phyloP scores from a whole-genome alignment of 2,888 invertebrate genomes.

The Drosophila quasianomalipes region DNA sequence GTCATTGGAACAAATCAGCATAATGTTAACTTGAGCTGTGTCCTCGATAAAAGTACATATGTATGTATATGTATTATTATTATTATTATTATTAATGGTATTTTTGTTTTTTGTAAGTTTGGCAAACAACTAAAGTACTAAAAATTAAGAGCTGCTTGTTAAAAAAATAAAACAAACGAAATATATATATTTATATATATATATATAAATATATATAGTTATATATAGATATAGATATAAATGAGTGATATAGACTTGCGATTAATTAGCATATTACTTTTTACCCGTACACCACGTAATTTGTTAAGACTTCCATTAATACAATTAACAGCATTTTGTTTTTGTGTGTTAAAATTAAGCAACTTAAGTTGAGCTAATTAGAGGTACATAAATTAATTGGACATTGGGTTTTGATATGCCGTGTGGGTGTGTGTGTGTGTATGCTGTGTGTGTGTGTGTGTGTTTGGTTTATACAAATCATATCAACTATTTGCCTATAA shows the following conservation, averaged over 20 bases:
- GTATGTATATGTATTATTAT: slow-evolving; percentile 15
- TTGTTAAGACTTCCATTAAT: slow-evolving; percentile 62
- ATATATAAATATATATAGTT: not conserved
- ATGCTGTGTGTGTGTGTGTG: slow-evolving; percentile 39
- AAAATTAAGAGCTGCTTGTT: slow-evolving; percentile 30
- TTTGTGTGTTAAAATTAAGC: slow-evolving; percentile 40
- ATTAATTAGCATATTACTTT: slow-evolving; percentile 33
- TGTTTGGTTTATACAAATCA: slow-evolving; percentile 37
- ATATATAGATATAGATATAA: slow-evolving; percentile 3
- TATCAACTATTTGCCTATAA: slow-evolving; percentile 34
- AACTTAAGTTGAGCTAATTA: slow-evolving; percentile 65
- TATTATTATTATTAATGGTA: slow-evolving; percentile 41
- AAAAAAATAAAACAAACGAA: not conserved
- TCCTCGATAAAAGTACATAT: slow-evolving; percentile 59
- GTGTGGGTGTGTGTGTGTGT: slow-evolving; percentile 41
- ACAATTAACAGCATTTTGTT: slow-evolving; percentile 46
- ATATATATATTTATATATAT: not conserved
- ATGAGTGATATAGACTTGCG: slow-evolving; percentile 25
- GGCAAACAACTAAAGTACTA: slow-evolving; percentile 54
- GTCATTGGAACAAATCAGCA: slow-evolving; percentile 69
- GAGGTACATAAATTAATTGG: slow-evolving; percentile 75
- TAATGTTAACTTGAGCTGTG: slow-evolving; percentile 84
- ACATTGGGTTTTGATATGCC: slow-evolving; percentile 77
- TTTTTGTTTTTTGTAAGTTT: slow-evolving; percentile 34
- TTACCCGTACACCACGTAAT: slow-evolving; percentile 72